These are phyloP conservation scores for Neoscelio sp. DNA, from an alignment of 2,888 invertebrate species.

Conservation along the genomic window DNA sequence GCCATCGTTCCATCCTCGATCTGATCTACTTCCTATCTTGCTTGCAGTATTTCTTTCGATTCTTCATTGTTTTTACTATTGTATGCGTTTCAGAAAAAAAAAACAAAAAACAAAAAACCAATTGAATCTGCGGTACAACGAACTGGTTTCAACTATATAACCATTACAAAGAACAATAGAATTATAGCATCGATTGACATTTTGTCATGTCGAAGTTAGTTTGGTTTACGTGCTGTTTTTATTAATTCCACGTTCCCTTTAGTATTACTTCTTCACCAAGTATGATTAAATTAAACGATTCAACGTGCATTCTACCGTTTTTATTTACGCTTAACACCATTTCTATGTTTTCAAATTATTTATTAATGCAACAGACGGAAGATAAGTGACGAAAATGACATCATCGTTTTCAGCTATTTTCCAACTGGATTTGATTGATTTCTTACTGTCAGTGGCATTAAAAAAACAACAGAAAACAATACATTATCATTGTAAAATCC, in stretches of 20 bases:
- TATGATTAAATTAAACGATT: too few relatives aligned
- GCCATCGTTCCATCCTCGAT: constrained; percentile 47
- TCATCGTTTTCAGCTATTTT: too few relatives aligned
- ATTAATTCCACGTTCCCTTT: background rate
- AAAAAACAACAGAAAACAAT: constrained; percentile 22
- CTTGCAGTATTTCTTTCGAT: constrained; percentile 56
- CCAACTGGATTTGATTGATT: too few relatives aligned
- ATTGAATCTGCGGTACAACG: constrained; percentile 49
- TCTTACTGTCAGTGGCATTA: constrained; percentile 1
- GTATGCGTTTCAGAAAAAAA: constrained; percentile 35
- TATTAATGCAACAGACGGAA: too few relatives aligned
- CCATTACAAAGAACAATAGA: too few relatives aligned
- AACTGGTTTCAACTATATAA: constrained; percentile 23
- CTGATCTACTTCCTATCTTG: constrained; percentile 53
- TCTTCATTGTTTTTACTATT: constrained; percentile 35
- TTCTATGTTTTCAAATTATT: too few relatives aligned
- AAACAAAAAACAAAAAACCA: constrained; percentile 38
- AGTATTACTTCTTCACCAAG: background rate
- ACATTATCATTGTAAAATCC: too few relatives aligned
- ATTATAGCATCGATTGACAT: constrained; percentile 36
- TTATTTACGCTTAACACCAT: too few relatives aligned
- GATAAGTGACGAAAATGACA: too few relatives aligned
- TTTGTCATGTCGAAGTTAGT: constrained; percentile 8
- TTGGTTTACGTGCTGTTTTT: background rate
- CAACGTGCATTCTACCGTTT: too few relatives aligned